Percentiles rank a stretch among this genome's conserved stretches.
These are phyloP conservation scores for Myotis findleyi DNA, from an alignment of 2,797 vertebrate genomes.

Conservation along the genomic window DNA sequence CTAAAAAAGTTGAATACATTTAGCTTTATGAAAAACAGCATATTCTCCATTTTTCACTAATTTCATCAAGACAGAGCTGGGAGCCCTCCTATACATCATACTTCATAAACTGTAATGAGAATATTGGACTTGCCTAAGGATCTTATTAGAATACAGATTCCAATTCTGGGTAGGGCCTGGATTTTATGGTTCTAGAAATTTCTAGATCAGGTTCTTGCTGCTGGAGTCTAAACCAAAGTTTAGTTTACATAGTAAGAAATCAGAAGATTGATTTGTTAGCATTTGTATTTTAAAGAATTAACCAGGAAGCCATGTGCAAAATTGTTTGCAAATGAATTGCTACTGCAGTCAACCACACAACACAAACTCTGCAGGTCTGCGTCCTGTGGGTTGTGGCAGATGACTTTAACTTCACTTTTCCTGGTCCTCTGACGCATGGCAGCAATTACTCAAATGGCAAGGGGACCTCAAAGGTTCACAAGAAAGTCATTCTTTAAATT, in stretches of 20 bases:
- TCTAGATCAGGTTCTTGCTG: background rate
- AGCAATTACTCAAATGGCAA: constrained; percentile 26
- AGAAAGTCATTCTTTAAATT: background rate
- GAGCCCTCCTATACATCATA: background rate
- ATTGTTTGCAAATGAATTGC: background rate
- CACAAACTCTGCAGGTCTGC: background rate
- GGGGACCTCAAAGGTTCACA: background rate
- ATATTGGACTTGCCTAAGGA: background rate
- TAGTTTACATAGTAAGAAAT: background rate
- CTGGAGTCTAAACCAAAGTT: background rate
- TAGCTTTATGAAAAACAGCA: background rate
- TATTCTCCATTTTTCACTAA: background rate
- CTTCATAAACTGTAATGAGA: background rate
- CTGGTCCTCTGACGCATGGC: background rate
- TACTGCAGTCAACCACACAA: background rate
- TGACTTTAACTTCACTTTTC: background rate
- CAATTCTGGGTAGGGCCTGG: background rate
- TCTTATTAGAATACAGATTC: background rate
- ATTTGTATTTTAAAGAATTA: background rate
- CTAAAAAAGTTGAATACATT: background rate
- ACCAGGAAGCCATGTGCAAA: background rate
- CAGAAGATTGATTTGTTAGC: background rate
- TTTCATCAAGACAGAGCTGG: background rate
- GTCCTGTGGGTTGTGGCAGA: background rate
- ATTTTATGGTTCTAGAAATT: background rate